Base-by-base conservation (phyloP, 1,140 invertebrate species). In the Neodiprion lecontei region DNA sequence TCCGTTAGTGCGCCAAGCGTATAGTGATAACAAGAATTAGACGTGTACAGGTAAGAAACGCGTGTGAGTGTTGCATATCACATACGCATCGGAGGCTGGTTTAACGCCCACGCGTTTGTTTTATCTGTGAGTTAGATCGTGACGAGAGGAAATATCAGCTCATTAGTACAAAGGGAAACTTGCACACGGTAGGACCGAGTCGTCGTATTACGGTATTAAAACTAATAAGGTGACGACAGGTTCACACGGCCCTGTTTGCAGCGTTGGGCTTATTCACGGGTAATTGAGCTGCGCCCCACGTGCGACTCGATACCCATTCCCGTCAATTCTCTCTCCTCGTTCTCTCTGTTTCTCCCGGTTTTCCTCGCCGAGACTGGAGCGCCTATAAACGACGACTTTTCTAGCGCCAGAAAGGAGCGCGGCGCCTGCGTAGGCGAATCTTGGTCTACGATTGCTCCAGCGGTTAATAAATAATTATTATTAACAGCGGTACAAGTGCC, bases 151-250 rank as follows among this genome's bases (percentile, higher is more conserved):
- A 61, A 61, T 61, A 61, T 5, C 11, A 61, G 53, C 53, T 61
- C 53, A 61, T 61, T 61, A 61, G 53, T 61, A 61, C 53, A 61
- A 61, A 61, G 53, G 53, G 53, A 61, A 61, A 61, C 53, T 21
- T 21, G 9, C 53, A 40, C 53, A 61, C 53, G n/a, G 53, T 40
- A 40, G 28, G 28, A 40, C 28, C 28, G 28, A 40, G 28, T 40
- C 28, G 28, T 40, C 28, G 53, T 61, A 61, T 61, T 40, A 61
- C n/a, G 53, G 53, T 61, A 61, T 61, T 61, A 61, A 5, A 61
- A 8, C 53, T 61, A 61, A 61, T 61, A 61, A 61, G 53, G 53
- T 61, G 53, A 61, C 53, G 53, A 61, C 53, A 61, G 53, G 53
- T 61, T 61, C 53, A 61, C 53, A 61, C 53, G 53, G n/a, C 53